Percentiles rank a stretch among this genome's conserved stretches.
These are phyloP conservation scores for Drosophila melanocephala DNA, from an alignment of 2,888 invertebrate genomes.

Conservation along the genomic window DNA sequence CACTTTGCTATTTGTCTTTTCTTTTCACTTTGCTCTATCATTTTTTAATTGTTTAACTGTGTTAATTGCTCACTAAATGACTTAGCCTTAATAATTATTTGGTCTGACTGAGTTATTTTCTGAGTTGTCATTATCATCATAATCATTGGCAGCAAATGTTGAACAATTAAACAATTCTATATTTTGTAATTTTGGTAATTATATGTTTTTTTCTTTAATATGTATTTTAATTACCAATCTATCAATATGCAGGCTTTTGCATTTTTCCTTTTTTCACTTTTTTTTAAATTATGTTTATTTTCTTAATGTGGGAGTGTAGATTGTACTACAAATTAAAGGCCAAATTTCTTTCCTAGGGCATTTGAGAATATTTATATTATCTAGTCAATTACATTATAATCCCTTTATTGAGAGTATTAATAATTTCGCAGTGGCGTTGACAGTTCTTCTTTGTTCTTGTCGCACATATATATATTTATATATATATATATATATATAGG, in stretches of 20 bases:
- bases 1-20: background rate
- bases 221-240: background rate
- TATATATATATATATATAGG: background rate
- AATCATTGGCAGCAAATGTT: background rate
- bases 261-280: background rate
- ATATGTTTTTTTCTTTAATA: background rate
- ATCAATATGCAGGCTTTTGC: background rate
- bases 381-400: background rate
- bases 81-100: background rate
- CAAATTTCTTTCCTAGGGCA: background rate
- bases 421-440: background rate
- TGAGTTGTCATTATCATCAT: background rate
- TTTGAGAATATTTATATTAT: background rate
- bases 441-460: constrained; percentile 9
- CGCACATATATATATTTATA: background rate
- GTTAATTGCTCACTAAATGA: background rate
- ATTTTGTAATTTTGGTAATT: background rate
- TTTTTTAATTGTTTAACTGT: background rate
- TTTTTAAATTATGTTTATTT: background rate
- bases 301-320: background rate
- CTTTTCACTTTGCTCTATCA: background rate
- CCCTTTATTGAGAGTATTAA: constrained; percentile 21
- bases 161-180: background rate
- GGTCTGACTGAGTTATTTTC: background rate
- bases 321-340: background rate